These are phyloP conservation scores for Lophochroa leadbeateri DNA, from an alignment of 2,113 vertebrate species.

Conservation along the genomic window DNA sequence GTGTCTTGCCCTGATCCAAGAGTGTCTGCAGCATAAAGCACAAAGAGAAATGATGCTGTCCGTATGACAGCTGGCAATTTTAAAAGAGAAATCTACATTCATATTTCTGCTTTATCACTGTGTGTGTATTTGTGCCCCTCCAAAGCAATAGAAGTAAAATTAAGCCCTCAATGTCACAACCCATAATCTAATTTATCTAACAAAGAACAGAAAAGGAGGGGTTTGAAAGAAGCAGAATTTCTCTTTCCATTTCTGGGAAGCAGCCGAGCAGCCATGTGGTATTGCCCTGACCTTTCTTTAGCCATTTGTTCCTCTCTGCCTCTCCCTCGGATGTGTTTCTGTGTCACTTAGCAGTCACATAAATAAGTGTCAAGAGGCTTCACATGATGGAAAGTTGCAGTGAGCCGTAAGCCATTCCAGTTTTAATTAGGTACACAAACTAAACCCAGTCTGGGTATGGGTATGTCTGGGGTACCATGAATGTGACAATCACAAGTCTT, in stretches of 20 bases:
- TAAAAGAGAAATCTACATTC: background rate
- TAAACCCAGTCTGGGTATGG: background rate
- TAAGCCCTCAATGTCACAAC: background rate
- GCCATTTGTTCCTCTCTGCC: conserved; percentile 30
- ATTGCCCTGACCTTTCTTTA: conserved; percentile 6
- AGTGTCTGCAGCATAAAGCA: background rate
- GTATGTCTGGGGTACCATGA: background rate
- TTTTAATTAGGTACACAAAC: conserved; percentile 38
- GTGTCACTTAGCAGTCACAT: conserved; percentile 42
- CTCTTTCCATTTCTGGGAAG: background rate
- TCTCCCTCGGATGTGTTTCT: conserved; percentile 10
- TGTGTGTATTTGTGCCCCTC: background rate
- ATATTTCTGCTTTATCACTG: conserved; percentile 19
- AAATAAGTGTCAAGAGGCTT: conserved; percentile 40
- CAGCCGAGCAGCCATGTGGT: background rate
- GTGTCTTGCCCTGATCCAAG: background rate
- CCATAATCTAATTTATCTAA: background rate
- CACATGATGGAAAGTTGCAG: conserved; percentile 2
- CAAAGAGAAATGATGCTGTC: background rate
- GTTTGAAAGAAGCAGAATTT: background rate
- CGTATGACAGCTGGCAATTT: background rate
- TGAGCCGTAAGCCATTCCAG: conserved; percentile 17
- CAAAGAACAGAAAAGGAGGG: background rate
- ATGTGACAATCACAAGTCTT: background rate
- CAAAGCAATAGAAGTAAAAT: conserved; percentile 7